These are phyloP conservation scores for Microcebus tavaratra DNA, from an alignment of 2,113 vertebrate genomes.

Conservation along the genomic window DNA sequence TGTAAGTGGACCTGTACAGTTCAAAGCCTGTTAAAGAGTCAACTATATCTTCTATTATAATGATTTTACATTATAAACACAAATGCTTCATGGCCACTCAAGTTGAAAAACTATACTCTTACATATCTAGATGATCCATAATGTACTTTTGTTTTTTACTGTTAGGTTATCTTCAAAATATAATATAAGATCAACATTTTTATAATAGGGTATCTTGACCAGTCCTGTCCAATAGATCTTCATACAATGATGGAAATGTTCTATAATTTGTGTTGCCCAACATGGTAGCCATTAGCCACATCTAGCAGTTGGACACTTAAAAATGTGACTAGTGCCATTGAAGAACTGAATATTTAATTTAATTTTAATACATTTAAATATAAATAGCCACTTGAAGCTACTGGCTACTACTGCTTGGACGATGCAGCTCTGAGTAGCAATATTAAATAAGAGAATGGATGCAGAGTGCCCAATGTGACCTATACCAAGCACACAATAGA, in stretches of 20 bases:
- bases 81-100: neutral
- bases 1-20: neutral
- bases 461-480: neutral
- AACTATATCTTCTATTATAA: neutral
- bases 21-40: neutral
- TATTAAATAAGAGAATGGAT: neutral
- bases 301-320: neutral
- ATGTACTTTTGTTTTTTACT: neutral
- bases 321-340: neutral
- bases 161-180: conserved; percentile 6
- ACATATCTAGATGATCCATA: neutral
- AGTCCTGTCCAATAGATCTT: neutral
- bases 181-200: neutral
- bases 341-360: neutral
- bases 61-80: neutral
- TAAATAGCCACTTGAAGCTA: neutral
- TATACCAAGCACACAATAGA: neutral
- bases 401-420: neutral
- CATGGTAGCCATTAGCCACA: neutral
- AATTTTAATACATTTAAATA: neutral
- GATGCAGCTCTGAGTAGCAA: neutral
- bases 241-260: neutral
- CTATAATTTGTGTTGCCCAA: neutral
- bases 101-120: neutral
- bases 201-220: neutral